Evolutionary conservation across 2,797 vertebrate species (phyloP), one percentile per base, ranked within the genome.

Genomic region (Acropternis orthonyx): DNA sequence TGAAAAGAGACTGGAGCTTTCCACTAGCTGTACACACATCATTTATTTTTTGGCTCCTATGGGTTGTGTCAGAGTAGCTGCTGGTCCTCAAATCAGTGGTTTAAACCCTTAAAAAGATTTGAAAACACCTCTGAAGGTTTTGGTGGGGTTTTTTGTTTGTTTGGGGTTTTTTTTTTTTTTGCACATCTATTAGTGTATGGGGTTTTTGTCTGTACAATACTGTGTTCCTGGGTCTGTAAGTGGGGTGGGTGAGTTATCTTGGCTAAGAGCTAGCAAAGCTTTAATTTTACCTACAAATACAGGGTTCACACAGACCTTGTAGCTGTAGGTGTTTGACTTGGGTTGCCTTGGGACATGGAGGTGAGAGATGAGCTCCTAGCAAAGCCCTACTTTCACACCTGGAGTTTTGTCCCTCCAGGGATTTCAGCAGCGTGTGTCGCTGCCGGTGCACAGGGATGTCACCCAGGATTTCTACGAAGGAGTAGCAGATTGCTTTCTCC

Each of bases 401-500:
- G 77, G 71, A 58, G 43, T 72, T 92, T 37, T 58, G 62, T 88
- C 56, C 48, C 66, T 73, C 46, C 1, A 32, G 76, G 30, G 84
- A 66, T 59, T 28, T 83, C 59, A 77, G 58, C 39, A 66, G 65
- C 0, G 0, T 56, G 68, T 1, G 0, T 36, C 6, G 4, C 75
- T 52, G 54, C 32, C 0, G 4, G 41, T 34, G 78, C 37, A 12
- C 34, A 32, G 87, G 78, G 39, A 63, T 66, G 43, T 93, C 84
- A 87, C 69, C 79, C 69, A 62, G 69, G 82, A 56, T 73, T 94
- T 51, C 26, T 32, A 32, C 52, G 69, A 21, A 66, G 54, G 0
- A 63, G 41, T 6, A 89, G 89, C 87, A 95, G 86, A 83, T 96
- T 91, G 91, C 85, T 92, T 83, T 32, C 36, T 92, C 74, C 87